These are phyloP conservation scores for Plutomurus gul DNA, from an alignment of 1,140 invertebrate genomes.

Conservation along the genomic window DNA sequence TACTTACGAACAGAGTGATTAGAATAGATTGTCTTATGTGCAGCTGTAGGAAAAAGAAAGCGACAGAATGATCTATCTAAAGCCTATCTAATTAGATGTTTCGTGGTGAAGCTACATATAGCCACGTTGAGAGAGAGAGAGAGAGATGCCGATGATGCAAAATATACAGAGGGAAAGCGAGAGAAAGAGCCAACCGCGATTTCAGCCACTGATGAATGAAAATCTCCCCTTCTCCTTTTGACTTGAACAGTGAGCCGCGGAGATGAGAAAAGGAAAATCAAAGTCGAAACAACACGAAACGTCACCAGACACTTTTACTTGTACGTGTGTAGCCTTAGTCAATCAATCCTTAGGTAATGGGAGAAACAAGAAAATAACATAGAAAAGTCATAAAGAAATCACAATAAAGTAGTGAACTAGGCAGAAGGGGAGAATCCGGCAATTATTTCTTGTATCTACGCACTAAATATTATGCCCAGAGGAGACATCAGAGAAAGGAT, in stretches of 20 bases:
- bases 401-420: slow-evolving; percentile 32
- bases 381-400: slow-evolving; percentile 28
- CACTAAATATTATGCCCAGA: slow-evolving; percentile 49
- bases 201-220: background rate
- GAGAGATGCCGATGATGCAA: slow-evolving; percentile 14
- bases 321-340: background rate
- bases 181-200: background rate
- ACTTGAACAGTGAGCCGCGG: background rate
- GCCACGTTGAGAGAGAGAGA: background rate
- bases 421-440: slow-evolving; percentile 41
- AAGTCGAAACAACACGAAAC: background rate
- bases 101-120: background rate
- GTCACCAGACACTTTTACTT: background rate
- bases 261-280: background rate
- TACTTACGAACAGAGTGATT: background rate
- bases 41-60: slow-evolving; percentile 4
- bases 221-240: background rate
- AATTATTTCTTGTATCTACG: slow-evolving; percentile 51
- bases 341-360: background rate
- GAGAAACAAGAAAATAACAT: no score
- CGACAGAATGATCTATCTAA: slow-evolving; percentile 20
- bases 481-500: slow-evolving; percentile 49
- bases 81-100: background rate
- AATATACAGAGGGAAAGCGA: slow-evolving; percentile 11
- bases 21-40: background rate